Percentiles rank a stretch among this genome's conserved stretches.
phyloP scores from a whole-genome alignment of 1,140 invertebrate species.

The Plutomurus gul region DNA sequence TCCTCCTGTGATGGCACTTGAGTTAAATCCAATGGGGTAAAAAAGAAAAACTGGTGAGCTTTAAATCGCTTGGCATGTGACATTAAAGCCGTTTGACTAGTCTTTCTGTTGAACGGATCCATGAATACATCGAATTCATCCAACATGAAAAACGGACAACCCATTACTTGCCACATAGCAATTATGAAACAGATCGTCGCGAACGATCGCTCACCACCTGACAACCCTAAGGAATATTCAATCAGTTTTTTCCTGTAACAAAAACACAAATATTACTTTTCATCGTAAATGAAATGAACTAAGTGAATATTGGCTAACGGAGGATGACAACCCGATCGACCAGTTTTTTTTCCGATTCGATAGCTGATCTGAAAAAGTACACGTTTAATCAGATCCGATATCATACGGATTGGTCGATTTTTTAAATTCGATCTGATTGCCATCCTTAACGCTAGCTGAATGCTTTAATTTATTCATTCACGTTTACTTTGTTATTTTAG shows the following conservation, averaged over 20 bases:
- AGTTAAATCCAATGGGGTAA: constrained; percentile 49
- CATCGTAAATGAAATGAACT: background rate
- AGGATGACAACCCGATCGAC: no score
- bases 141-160: constrained; percentile 90
- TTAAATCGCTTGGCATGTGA: constrained; percentile 39
- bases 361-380: no score
- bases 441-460: no score
- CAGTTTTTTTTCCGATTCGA: background rate
- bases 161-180: constrained; percentile 87
- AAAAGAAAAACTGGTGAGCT: constrained; percentile 46
- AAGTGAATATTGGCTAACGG: no score
- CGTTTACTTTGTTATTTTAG: background rate
- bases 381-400: no score
- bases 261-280: background rate
- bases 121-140: constrained; percentile 99
- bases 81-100: constrained; percentile 47
- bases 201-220: constrained; percentile 94
- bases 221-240: constrained; percentile 62
- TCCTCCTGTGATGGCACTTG: constrained; percentile 18
- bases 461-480: no score
- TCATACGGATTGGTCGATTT: no score
- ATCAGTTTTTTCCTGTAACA: constrained; percentile 34
- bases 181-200: constrained; percentile 92
- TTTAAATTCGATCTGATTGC: no score
- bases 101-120: constrained; percentile 60